Evolutionary conservation across 64 coral and sea anemone species (phyloP).

Genomic region (Montipora cactus): DNA sequence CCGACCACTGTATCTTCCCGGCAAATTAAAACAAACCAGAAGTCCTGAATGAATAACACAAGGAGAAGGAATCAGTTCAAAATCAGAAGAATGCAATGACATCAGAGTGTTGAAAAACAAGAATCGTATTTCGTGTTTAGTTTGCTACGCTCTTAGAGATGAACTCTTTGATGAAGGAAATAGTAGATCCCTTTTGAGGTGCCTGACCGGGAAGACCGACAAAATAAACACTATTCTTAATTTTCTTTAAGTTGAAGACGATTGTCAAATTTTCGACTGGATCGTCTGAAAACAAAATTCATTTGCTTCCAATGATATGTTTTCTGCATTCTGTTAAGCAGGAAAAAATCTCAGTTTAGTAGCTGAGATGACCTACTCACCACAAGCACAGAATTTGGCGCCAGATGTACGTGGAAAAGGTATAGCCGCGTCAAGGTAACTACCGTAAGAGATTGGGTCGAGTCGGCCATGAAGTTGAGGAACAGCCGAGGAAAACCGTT

Average conservation of each 20-base stretch:
- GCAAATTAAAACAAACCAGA: constrained; percentile 71
- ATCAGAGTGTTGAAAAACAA: not conserved
- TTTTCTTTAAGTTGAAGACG: no score
- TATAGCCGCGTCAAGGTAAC: constrained; percentile 81
- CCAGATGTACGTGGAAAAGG: constrained; percentile 97
- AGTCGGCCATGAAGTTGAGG: constrained; percentile 41
- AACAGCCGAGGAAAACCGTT: constrained; percentile 8
- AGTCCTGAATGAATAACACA: constrained; percentile 44
- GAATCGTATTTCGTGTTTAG: not conserved
- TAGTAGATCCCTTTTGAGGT: no score
- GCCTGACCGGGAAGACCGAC: no score
- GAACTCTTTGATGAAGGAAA: no score
- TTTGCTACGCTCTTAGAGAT: no score
- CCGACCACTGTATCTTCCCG: constrained; percentile 66
- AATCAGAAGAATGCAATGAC: not conserved
- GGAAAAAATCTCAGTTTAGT: no score
- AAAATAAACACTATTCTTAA: no score
- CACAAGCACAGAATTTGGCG: constrained; percentile 85
- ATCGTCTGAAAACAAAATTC: no score
- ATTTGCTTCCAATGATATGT: no score
- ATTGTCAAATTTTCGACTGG: no score
- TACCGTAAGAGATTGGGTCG: constrained; percentile 72
- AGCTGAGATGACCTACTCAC: constrained; percentile 28
- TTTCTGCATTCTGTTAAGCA: no score
- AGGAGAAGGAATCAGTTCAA: not conserved